Conservation (phyloP, 2,797 vertebrate genomes). For the Semaprochilodus insignis region DNA sequence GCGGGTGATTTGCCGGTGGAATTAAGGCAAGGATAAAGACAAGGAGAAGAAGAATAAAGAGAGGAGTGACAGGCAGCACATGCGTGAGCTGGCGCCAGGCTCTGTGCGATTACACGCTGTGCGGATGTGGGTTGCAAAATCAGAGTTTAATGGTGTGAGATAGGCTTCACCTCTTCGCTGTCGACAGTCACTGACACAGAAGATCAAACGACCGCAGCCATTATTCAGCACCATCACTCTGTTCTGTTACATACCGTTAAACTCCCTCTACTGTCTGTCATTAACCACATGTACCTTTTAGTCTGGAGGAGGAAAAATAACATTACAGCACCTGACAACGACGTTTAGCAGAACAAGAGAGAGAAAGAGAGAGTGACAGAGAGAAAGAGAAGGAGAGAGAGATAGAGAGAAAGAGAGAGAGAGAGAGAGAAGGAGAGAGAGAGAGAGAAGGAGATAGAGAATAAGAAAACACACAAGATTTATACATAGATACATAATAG, state of each 20-base stretch:
- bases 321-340: not conserved
- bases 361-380: not conserved
- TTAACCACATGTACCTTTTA: not conserved
- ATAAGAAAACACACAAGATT: too few species aligned
- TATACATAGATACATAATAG: too few species aligned
- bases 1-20: not conserved
- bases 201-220: conserved; percentile 10
- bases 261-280: not conserved
- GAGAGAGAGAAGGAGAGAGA: too few species aligned
- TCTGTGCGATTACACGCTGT: conserved; percentile 3
- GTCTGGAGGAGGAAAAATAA: not conserved
- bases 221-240: not conserved
- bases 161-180: not conserved
- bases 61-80: not conserved
- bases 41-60: not conserved
- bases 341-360: not conserved
- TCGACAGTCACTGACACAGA: not conserved
- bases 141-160: not conserved
- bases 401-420: too few species aligned
- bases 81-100: too few species aligned
- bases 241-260: not conserved
- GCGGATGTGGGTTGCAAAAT: not conserved
- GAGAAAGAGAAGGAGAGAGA: too few species aligned
- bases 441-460: too few species aligned
- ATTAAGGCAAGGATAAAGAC: not conserved